Evolutionary conservation across 53 echinoderm and acorn worm species (phyloP).

Genomic region (Paracentrotus lividus): DNA sequence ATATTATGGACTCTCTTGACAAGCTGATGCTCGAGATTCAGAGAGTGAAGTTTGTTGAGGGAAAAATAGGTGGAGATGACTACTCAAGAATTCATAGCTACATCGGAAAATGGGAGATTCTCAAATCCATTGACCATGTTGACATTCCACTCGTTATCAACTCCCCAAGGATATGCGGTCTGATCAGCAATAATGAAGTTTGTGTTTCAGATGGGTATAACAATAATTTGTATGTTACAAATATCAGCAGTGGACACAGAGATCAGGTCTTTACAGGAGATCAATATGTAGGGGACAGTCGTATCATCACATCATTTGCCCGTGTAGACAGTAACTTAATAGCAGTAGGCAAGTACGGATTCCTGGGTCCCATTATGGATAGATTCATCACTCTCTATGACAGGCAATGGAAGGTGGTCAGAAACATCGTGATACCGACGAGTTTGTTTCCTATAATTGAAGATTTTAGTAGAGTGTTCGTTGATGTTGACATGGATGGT

Average conservation of each 20-base stretch:
- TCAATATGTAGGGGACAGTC: background rate
- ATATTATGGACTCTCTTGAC: background rate
- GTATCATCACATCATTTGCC: background rate
- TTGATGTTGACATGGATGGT: background rate
- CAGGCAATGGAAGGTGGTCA: background rate
- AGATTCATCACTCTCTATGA: background rate
- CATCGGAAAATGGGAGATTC: too few relatives aligned
- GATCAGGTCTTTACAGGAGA: background rate
- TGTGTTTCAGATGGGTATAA: background rate
- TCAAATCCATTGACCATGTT: too few relatives aligned
- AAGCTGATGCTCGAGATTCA: background rate
- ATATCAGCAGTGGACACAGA: background rate
- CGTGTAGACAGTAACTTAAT: background rate
- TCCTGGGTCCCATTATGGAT: background rate
- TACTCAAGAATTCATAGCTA: too few relatives aligned
- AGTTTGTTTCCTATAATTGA: background rate
- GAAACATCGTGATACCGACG: background rate
- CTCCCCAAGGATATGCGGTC: background rate
- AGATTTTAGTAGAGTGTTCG: background rate
- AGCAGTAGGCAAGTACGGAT: background rate
- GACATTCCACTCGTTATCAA: background rate
- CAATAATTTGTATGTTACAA: background rate
- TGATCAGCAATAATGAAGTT: too few relatives aligned
- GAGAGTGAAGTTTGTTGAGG: background rate
- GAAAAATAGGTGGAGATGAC: too few relatives aligned